A percentile compares a stretch with the other conserved stretches of the same genome.
Conservation (phyloP, 2,797 vertebrate genomes). For the Odontamblyopus lacepedii region DNA sequence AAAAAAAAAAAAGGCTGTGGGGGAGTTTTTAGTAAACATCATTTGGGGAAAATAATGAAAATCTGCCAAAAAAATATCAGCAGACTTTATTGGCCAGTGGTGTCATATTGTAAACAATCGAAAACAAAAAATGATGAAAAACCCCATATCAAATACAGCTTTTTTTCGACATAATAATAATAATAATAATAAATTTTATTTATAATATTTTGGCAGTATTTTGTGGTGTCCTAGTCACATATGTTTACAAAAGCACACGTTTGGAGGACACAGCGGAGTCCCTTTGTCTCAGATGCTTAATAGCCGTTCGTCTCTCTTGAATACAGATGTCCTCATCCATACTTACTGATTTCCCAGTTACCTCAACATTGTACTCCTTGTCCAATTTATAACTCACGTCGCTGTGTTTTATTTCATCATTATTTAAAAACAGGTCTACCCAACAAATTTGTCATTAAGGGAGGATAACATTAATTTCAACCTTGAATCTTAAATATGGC, state of each 20-base stretch:
- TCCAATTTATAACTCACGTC: not conserved
- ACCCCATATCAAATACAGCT: too few species aligned
- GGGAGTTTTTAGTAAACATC: too few species aligned
- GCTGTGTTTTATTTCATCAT: not conserved
- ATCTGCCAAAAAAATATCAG: too few species aligned
- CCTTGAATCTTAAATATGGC: not conserved
- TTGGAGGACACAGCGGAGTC: not conserved
- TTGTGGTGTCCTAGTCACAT: not conserved
- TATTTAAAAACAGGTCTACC: not conserved
- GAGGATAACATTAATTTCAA: conserved; percentile 1
- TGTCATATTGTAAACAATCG: too few species aligned
- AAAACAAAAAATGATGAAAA: too few species aligned
- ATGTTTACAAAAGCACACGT: not conserved
- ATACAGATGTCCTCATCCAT: not conserved
- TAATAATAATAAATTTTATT: too few species aligned
- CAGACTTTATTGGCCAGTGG: too few species aligned
- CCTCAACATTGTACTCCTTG: not conserved
- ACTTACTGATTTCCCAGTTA: conserved; percentile 4
- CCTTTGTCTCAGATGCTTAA: not conserved
- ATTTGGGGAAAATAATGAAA: too few species aligned
- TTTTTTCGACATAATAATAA: too few species aligned
- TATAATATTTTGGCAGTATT: not conserved
- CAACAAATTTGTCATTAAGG: conserved; percentile 1
- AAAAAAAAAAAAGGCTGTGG: too few species aligned
- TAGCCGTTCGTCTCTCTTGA: not conserved